Percentiles rank a stretch among this genome's conserved stretches.
These are phyloP conservation scores for Neoascia interrupta DNA, from an alignment of 2,888 invertebrate species.

Conservation along the genomic window DNA sequence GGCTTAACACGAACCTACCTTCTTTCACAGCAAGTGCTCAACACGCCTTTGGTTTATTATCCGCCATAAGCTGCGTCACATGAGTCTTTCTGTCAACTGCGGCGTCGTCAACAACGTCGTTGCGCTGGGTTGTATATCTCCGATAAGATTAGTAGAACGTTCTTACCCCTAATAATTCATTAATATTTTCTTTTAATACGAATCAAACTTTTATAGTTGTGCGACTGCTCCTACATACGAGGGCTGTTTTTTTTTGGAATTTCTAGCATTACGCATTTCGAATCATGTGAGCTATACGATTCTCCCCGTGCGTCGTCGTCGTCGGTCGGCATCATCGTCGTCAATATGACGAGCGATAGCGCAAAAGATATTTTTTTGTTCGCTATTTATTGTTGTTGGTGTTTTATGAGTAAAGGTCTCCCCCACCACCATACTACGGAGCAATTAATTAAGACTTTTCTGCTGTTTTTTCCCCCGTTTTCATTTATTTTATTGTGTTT, in stretches of 20 bases:
- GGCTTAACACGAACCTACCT: too few species aligned
- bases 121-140: neutral
- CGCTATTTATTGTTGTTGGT: too few species aligned
- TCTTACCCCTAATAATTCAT: constrained; percentile 22
- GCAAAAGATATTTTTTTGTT: constrained; percentile 32
- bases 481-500: constrained; percentile 43
- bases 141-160: constrained; percentile 38
- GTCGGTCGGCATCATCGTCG: too few species aligned
- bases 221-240: too few species aligned
- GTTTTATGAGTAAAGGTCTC: constrained; percentile 9
- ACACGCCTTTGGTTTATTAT: too few species aligned
- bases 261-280: constrained; percentile 55
- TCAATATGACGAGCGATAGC: constrained; percentile 46
- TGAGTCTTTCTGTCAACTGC: constrained; percentile 8
- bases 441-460: constrained; percentile 44
- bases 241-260: constrained; percentile 22
- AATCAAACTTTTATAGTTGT: too few species aligned
- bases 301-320: constrained; percentile 42
- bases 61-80: constrained; percentile 23
- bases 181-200: constrained; percentile 4
- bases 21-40: too few species aligned
- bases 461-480: constrained; percentile 7
- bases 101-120: neutral
- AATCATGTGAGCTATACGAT: constrained; percentile 61
- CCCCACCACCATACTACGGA: neutral